Evolutionary conservation across 2,888 invertebrate genomes (phyloP).

Genomic region (Mantis religiosa): DNA sequence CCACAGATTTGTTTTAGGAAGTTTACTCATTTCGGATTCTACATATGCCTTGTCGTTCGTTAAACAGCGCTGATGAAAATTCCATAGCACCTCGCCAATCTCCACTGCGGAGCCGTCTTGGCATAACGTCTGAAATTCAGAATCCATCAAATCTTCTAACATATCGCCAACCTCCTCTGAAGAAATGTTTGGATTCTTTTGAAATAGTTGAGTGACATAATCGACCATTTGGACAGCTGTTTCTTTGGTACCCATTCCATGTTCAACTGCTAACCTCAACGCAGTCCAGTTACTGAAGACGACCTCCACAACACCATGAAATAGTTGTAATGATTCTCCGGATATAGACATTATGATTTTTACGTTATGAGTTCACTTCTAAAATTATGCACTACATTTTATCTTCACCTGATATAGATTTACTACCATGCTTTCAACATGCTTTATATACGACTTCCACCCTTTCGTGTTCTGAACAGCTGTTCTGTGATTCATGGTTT

Average conservation of each 20-base stretch:
- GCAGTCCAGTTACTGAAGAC: conserved; percentile 71
- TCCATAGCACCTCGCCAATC: conserved; percentile 24
- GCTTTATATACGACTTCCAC: too few relatives aligned
- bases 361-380: neutral
- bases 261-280: conserved; percentile 65
- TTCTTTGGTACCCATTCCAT: conserved; percentile 69
- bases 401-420: neutral
- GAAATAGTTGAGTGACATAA: conserved; percentile 59
- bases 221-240: conserved; percentile 63
- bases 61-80: conserved; percentile 9
- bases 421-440: neutral
- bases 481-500: too few relatives aligned
- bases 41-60: neutral
- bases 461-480: too few relatives aligned
- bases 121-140: conserved; percentile 68
- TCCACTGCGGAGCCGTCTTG: conserved; percentile 65
- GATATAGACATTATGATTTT: neutral
- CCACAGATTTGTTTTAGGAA: conserved; percentile 50
- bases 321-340: conserved; percentile 42
- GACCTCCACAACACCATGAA: conserved; percentile 59
- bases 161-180: conserved; percentile 56
- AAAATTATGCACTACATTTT: too few relatives aligned
- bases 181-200: neutral
- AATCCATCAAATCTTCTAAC: conserved; percentile 66
- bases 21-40: neutral